Conservation (phyloP, 2,113 vertebrate genomes). For the Erythrolamprus reginae region DNA sequence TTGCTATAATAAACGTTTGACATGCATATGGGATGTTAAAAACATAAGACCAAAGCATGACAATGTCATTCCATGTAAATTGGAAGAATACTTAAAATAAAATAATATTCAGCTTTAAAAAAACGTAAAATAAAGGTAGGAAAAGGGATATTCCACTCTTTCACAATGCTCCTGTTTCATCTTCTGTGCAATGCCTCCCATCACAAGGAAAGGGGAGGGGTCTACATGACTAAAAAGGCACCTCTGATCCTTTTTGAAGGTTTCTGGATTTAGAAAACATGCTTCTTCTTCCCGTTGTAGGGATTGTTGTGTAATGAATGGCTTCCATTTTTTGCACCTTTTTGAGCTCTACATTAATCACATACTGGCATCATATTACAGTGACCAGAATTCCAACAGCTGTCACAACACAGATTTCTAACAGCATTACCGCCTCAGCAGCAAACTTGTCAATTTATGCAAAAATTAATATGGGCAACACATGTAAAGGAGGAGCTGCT, state of each 20-base stretch:
- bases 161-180: background rate
- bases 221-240: background rate
- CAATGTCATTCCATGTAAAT: background rate
- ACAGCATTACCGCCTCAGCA: background rate
- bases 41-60: background rate
- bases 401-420: background rate
- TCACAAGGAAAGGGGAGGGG: background rate
- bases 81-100: background rate
- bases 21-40: background rate
- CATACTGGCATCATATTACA: background rate
- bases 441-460: background rate
- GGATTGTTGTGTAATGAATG: background rate
- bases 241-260: background rate
- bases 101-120: background rate
- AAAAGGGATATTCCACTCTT: background rate
- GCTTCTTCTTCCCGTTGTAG: background rate
- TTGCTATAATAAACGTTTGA: background rate
- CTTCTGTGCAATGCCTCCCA: background rate
- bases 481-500: background rate
- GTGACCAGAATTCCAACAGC: background rate
- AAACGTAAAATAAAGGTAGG: background rate
- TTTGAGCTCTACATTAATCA: background rate
- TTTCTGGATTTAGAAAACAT: background rate
- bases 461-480: background rate
- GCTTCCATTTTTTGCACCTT: background rate